phyloP scores from a whole-genome alignment of 2,113 vertebrate genomes.

The Bothrops jararaca region DNA sequence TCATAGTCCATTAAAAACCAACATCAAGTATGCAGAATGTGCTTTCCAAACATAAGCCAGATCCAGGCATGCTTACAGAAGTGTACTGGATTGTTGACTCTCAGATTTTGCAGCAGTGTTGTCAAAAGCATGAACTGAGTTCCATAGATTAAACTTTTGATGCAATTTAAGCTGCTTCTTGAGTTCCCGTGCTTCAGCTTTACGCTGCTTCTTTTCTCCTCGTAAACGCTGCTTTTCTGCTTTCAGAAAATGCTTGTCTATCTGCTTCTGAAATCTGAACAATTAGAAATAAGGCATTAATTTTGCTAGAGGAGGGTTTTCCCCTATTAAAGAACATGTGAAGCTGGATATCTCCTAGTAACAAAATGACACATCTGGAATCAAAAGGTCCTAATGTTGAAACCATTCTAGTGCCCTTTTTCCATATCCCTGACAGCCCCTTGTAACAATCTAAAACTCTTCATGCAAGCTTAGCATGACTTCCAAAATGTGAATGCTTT shows the following conservation, averaged over 20 bases:
- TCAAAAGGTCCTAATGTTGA: neutral
- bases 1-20: neutral
- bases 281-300: neutral
- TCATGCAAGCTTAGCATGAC: too few species aligned
- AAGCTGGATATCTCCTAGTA: neutral
- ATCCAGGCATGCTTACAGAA: constrained; percentile 64
- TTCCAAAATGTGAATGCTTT: too few species aligned
- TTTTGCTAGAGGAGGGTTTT: neutral
- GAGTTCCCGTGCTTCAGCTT: constrained; percentile 94
- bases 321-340: neutral
- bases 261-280: constrained; percentile 88
- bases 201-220: constrained; percentile 93
- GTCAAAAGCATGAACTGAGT: constrained; percentile 78
- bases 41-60: neutral
- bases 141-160: constrained; percentile 90
- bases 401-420: neutral
- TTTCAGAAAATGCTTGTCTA: constrained; percentile 93
- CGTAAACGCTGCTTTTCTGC: constrained; percentile 92
- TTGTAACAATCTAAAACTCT: too few species aligned
- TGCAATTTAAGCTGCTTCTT: constrained; percentile 96
- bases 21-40: neutral
- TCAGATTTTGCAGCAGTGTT: constrained; percentile 65
- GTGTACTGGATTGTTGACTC: constrained; percentile 63
- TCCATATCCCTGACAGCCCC: neutral
- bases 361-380: neutral